These are phyloP conservation scores for Machimus rusticus DNA, from an alignment of 2,888 invertebrate genomes.

Conservation along the genomic window DNA sequence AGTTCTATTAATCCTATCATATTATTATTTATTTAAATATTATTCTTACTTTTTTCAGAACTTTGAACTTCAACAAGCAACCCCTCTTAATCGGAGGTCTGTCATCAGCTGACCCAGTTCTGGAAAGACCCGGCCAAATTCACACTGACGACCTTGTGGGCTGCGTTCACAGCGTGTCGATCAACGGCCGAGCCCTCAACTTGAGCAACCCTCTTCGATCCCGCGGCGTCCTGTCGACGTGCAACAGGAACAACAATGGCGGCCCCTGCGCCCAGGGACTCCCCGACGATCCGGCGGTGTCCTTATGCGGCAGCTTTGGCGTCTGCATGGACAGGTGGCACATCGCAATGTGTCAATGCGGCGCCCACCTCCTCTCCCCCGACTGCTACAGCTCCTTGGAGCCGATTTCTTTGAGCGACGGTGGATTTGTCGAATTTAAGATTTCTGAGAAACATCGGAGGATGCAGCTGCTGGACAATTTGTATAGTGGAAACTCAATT, in stretches of 20 bases:
- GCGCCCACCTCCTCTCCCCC: slow-evolving; percentile 74
- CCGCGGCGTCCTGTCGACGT: slow-evolving; percentile 77
- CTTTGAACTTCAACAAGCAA: slow-evolving; percentile 89
- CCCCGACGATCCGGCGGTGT: slow-evolving; percentile 57
- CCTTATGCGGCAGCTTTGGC: slow-evolving; percentile 70
- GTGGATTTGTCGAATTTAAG: slow-evolving; percentile 78
- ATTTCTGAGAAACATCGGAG: slow-evolving; percentile 85
- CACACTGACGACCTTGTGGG: slow-evolving; percentile 93
- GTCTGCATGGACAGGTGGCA: slow-evolving; percentile 88
- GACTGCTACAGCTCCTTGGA: slow-evolving; percentile 82
- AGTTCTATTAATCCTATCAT: neutral
- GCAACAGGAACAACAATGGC: slow-evolving; percentile 74
- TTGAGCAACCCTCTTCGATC: slow-evolving; percentile 79
- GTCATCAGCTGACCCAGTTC: slow-evolving; percentile 81
- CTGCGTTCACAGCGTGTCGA: slow-evolving; percentile 88
- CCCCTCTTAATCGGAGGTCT: slow-evolving; percentile 87
- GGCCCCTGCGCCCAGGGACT: slow-evolving; percentile 68
- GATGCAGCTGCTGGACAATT: slow-evolving; percentile 82
- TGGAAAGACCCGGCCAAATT: slow-evolving; percentile 89
- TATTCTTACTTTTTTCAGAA: slow-evolving; percentile 68
- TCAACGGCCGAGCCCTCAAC: slow-evolving; percentile 86
- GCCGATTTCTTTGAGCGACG: slow-evolving; percentile 80
- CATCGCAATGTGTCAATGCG: slow-evolving; percentile 74
- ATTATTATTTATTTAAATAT: neutral
- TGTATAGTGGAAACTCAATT: slow-evolving; percentile 76